A percentile compares a stretch with the other conserved stretches of the same genome.
phyloP scores from a whole-genome alignment of 2,113 vertebrate genomes.

The Hirundichthys speculiger region DNA sequence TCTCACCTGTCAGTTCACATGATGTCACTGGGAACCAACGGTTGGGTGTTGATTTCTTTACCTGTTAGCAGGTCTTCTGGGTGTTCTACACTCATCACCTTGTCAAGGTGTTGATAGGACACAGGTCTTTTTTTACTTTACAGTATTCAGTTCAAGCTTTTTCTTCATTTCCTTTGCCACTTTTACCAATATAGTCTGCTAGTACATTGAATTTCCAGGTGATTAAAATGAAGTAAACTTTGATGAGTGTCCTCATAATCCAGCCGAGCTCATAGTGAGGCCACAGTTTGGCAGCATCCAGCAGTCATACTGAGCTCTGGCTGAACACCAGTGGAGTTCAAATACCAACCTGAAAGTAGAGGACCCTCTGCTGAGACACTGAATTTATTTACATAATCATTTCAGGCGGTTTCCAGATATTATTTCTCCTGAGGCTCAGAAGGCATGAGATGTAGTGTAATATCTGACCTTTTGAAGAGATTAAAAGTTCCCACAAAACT shows the following conservation, averaged over 20 bases:
- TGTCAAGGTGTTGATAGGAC: not conserved
- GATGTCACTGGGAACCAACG: not conserved
- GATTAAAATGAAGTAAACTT: no score
- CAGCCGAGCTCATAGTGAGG: conserved; percentile 1
- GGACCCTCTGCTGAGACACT: not conserved
- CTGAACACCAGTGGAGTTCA: not conserved
- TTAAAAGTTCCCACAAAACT: conserved; percentile 5
- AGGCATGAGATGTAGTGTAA: not conserved
- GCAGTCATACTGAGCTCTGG: not conserved
- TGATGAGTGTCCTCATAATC: no score
- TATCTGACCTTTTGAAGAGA: conserved; percentile 28
- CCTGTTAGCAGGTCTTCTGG: not conserved
- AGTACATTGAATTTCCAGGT: no score
- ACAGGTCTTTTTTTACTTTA: not conserved
- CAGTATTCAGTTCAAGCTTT: not conserved
- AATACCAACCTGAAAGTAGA: not conserved
- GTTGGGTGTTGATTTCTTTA: conserved; percentile 7
- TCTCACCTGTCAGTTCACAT: not conserved
- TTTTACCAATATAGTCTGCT: no score
- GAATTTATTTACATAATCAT: conserved; percentile 14
- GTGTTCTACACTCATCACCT: conserved; percentile 11
- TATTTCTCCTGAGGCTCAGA: not conserved
- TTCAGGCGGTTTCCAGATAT: not conserved
- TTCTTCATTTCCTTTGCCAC: no score
- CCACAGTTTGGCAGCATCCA: not conserved